Base-by-base conservation (phyloP, 2,888 invertebrate species). In the Drosophila subsilvestris region DNA sequence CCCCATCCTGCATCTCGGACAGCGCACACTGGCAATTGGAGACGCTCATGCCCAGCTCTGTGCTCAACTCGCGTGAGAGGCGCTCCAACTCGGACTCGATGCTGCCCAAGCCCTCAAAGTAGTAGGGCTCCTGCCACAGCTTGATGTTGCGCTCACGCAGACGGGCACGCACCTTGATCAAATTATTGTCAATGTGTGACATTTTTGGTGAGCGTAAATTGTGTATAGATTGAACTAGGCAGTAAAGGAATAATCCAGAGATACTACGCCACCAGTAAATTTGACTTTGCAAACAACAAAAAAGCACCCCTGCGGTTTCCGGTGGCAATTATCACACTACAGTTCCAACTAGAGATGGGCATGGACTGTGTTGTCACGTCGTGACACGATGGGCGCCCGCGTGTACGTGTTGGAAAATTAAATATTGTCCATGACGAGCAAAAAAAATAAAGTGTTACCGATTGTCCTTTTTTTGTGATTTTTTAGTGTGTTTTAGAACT, bases 111-210 rank as follows among this genome's bases (percentile, higher is more conserved):
- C 92, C 92, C 17, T 94, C 92, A 44, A 90, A 88, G 53, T 94
- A 94, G 89, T 95, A 97, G 0, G 97, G 97, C 14, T 94, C 92
- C 78, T 95, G 93, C 97, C 97, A 97, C 74, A 97, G 91, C 90
- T 96, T 96, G 10, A 97, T 93, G 76, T 94, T 93, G 56, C 95
- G 94, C 67, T 93, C 92, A 78, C 96, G 95, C 29, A 97, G 91
- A 79, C 94, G 94, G 1, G 94, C 94, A 29, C 95, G 93, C 29
- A 96, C 91, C 92, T 94, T 94, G 53, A 95, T 94, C 17, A 95
- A 92, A 77, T 94, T 92, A 91, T 95, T 95, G 90, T 96, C 95
- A 53, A 90, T 85, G 44, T 89, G 85, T 9, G 90, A 86, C 91
- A 91, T 90, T 27, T 27, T 6, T 14, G 37, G 37, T 32, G 12